Percentiles rank a stretch among this genome's conserved stretches.
Conservation (phyloP, 2,113 vertebrate species). For the Tragelaphus scriptus region DNA sequence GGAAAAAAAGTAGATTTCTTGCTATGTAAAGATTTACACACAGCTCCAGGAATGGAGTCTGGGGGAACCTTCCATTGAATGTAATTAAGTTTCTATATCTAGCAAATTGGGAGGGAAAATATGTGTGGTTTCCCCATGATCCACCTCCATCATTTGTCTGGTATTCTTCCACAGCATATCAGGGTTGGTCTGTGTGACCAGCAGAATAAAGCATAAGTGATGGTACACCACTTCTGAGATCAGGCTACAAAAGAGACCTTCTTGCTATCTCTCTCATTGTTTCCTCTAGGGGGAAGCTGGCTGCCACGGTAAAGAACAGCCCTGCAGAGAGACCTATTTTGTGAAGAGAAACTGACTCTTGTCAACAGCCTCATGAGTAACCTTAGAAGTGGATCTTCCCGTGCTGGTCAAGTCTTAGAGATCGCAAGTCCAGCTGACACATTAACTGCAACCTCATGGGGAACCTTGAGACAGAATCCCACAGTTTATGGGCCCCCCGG, state of each 20-base stretch:
- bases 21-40: not conserved
- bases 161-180: not conserved
- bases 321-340: not conserved
- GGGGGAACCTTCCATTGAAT: not conserved
- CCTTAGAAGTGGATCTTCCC: not conserved
- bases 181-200: not conserved
- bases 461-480: not conserved
- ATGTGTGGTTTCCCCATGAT: not conserved
- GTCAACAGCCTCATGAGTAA: not conserved
- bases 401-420: not conserved
- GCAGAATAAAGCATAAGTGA: not conserved
- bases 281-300: not conserved
- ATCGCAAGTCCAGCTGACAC: not conserved
- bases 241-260: not conserved
- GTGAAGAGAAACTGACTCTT: not conserved
- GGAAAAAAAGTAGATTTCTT: not conserved
- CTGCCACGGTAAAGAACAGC: not conserved
- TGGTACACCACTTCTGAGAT: not conserved
- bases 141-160: not conserved
- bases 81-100: not conserved
- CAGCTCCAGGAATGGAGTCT: not conserved
- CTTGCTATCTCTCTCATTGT: not conserved
- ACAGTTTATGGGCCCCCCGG: not conserved
- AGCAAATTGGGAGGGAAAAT: not conserved
- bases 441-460: not conserved